phyloP scores from a whole-genome alignment of 2,888 invertebrate species.

The Melolontha melolontha region DNA sequence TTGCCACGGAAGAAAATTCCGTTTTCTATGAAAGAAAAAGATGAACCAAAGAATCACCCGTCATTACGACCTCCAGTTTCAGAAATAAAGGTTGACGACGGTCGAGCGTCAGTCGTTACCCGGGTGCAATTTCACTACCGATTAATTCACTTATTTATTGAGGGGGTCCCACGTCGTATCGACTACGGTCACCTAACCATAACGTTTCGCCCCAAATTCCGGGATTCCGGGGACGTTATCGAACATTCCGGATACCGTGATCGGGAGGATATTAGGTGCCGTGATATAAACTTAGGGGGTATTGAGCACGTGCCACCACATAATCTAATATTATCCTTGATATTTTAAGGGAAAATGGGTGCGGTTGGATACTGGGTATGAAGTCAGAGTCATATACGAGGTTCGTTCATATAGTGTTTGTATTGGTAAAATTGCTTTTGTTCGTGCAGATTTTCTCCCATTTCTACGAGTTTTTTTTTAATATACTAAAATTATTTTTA shows the following conservation, averaged over 20 bases:
- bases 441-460: no score
- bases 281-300: constrained; percentile 27
- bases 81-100: no score
- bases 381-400: no score
- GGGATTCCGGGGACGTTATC: constrained; percentile 13
- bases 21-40: neutral
- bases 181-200: no score
- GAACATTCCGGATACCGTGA: constrained; percentile 20
- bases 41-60: neutral
- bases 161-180: neutral
- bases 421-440: no score
- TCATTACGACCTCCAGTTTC: no score
- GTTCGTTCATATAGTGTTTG: no score
- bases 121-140: constrained; percentile 31
- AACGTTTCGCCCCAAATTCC: no score
- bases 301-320: constrained; percentile 29
- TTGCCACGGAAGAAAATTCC: neutral
- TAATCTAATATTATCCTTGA: constrained; percentile 31
- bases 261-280: constrained; percentile 29
- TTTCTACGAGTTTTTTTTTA: no score
- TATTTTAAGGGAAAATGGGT: constrained; percentile 1
- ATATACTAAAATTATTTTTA: no score
- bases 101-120: neutral
- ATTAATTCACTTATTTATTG: constrained; percentile 34
- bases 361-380: no score